Evolutionary conservation across 2,113 vertebrate species (phyloP).

Genomic region (Phylloscopus trochilus): DNA sequence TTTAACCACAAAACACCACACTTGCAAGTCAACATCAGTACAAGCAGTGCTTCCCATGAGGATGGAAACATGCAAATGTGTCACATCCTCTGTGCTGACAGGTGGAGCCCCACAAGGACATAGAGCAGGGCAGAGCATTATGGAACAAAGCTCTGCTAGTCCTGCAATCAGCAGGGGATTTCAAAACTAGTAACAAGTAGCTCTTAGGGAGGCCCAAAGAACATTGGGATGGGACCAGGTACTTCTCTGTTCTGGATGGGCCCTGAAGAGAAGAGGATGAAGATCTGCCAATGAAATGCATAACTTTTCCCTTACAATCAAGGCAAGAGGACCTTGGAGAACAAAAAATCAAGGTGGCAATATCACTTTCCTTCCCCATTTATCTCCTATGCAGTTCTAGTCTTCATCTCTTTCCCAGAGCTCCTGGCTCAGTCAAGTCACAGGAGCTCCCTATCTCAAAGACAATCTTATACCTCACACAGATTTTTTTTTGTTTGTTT

Average conservation of each 20-base stretch:
- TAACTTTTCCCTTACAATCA: not conserved
- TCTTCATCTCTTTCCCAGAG: not conserved
- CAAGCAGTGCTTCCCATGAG: not conserved
- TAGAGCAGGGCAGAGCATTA: not conserved
- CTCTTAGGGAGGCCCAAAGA: not conserved
- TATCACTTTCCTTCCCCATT: not conserved
- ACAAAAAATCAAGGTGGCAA: not conserved
- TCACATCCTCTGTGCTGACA: not conserved
- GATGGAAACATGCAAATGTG: not conserved
- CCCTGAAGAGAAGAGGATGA: not conserved
- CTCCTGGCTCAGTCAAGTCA: not conserved
- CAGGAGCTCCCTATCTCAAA: not conserved
- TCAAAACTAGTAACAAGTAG: not conserved
- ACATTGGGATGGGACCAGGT: not conserved
- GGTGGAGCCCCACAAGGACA: not conserved
- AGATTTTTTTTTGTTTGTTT: not conserved
- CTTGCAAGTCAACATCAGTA: not conserved
- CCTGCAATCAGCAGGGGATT: not conserved
- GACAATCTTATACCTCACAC: not conserved
- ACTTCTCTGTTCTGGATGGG: not conserved
- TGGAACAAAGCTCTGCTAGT: not conserved
- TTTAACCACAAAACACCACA: conserved; percentile 3
- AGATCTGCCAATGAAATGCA: not conserved
- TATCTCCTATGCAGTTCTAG: not conserved
- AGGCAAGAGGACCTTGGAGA: not conserved